Evolutionary conservation across 2,113 vertebrate species (phyloP), one percentile per base, ranked within the genome.

Genomic region (Symphodus melops): DNA sequence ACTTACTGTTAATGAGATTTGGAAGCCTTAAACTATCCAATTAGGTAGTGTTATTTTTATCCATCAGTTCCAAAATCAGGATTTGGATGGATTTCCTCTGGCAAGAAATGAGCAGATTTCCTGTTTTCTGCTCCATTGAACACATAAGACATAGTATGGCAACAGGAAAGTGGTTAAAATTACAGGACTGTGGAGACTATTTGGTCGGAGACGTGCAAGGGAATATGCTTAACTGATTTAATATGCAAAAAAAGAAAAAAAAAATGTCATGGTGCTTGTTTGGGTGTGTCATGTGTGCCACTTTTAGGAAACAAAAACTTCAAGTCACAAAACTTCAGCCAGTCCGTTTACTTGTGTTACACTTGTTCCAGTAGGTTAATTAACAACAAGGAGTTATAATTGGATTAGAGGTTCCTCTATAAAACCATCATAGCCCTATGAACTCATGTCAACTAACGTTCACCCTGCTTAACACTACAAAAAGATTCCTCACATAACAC

Each of bases 61-160:
- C 37, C 56, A 69, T 74, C 72, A 57, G 20, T 2, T 82, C 74
- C 64, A 83, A 71, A 75, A 76, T 79, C 69, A 44, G 77, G 51
- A 76, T 83, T 84, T 86, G 54, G 73, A 77, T 8, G 52, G 61
- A 79, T 86, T 86, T 89, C 69, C 54, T 66, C 42, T 75, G 75
- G 75, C 64, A 75, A 70, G 67, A 76, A 72, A 62, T 79, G 19
- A 69, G 56, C 59, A 67, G 20, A 62, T 83, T 89, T 83, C 83
- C 78, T 83, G 68, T 63, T 19, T 65, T 87, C 67, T 72, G 78
- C 25, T 65, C 68, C 74, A 62, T 64, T 56, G 65, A 79, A 82
- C 86, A 69, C 33, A 83, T 72, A 71, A 79, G 20, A 28, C 42
- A 55, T 75, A 78, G 75, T 71, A 64, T 75, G 53, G 49, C 28